Percentiles rank a stretch among this genome's conserved stretches.
Evolutionary conservation across 1,140 invertebrate species (phyloP).

Genomic region (Maniola jurtina): DNA sequence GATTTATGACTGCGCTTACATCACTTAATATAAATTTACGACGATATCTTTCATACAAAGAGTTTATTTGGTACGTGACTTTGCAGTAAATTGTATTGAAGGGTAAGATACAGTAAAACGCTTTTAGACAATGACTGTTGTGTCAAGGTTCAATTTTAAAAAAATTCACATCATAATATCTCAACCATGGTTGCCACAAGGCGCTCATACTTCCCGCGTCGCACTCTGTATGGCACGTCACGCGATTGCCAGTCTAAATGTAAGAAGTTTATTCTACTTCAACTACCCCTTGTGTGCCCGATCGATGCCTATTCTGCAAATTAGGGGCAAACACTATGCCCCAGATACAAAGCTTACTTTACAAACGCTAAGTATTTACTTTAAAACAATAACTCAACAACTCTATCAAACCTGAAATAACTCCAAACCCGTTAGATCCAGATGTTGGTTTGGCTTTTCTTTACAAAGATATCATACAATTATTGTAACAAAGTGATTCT

Average conservation of each 20-base stretch:
- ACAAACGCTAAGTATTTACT: slow-evolving; percentile 11
- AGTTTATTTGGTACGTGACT: slow-evolving; percentile 50
- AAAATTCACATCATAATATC: slow-evolving; percentile 62
- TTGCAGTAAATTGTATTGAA: slow-evolving; percentile 55
- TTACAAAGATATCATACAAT: slow-evolving; percentile 16
- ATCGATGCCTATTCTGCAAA: slow-evolving; percentile 37
- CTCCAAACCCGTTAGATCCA: neutral
- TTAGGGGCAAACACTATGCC: slow-evolving; percentile 17
- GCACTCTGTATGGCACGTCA: slow-evolving; percentile 49
- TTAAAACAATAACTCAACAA: slow-evolving; percentile 3
- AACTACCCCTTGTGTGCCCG: slow-evolving; percentile 39
- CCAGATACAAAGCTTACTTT: slow-evolving; percentile 15
- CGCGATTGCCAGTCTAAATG: slow-evolving; percentile 48
- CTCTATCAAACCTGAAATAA: neutral
- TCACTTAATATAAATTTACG: slow-evolving; percentile 35
- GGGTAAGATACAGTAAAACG: slow-evolving; percentile 65
- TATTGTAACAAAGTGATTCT: slow-evolving; percentile 22
- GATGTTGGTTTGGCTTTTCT: slow-evolving; percentile 8
- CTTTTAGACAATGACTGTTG: slow-evolving; percentile 65
- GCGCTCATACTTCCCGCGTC: slow-evolving; percentile 33
- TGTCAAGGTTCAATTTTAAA: slow-evolving; percentile 46
- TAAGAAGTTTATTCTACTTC: slow-evolving; percentile 62
- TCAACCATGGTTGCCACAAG: slow-evolving; percentile 13
- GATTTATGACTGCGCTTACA: slow-evolving; percentile 25
- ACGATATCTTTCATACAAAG: slow-evolving; percentile 26